Evolutionary conservation across 2,113 vertebrate genomes (phyloP).

Genomic region (Prinia subflava): DNA sequence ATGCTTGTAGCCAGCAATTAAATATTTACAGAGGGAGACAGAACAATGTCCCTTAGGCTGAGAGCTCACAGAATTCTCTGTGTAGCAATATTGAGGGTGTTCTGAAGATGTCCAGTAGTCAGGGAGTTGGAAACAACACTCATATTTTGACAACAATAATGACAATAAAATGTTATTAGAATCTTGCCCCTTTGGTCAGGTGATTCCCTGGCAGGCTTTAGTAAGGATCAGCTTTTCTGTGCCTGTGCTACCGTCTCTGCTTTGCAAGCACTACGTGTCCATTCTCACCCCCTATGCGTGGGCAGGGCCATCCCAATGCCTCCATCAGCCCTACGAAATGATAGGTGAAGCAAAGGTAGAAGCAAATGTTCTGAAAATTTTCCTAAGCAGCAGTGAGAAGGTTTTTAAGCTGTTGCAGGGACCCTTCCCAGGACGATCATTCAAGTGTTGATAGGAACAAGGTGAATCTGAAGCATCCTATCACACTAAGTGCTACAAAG

Average conservation of each 20-base stretch:
- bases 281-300: rapidly evolving
- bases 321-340: neutral
- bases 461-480: neutral
- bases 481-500: neutral
- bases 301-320: neutral
- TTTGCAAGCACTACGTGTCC: neutral
- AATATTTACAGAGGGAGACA: constrained; percentile 9
- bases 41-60: neutral
- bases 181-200: neutral
- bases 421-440: neutral
- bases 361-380: neutral
- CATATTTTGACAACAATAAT: neutral
- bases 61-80: neutral
- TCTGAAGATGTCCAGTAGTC: neutral
- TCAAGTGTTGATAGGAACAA: neutral
- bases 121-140: neutral
- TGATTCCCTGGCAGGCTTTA: neutral
- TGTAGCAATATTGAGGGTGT: neutral
- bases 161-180: neutral
- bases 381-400: neutral
- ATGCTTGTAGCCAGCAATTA: neutral
- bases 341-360: neutral
- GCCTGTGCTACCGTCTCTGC: neutral
- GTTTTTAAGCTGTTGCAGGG: neutral
- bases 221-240: neutral